These are phyloP conservation scores for Pygoscelis adeliae DNA, from an alignment of 2,113 vertebrate species.

Conservation along the genomic window DNA sequence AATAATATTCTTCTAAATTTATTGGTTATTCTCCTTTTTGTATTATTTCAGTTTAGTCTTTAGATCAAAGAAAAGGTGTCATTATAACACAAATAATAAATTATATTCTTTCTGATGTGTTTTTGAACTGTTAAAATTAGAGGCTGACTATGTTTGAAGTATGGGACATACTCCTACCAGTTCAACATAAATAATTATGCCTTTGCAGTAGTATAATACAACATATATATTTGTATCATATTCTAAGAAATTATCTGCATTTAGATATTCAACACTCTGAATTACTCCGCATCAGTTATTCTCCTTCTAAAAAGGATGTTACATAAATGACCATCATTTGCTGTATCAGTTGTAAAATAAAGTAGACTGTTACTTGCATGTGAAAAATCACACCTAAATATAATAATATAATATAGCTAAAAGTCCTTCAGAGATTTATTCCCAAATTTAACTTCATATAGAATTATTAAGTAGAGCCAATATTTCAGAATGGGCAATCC, in stretches of 20 bases:
- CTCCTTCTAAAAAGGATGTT: neutral
- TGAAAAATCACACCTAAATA: neutral
- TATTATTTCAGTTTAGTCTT: neutral
- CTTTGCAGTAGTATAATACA: neutral
- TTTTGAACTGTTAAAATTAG: neutral
- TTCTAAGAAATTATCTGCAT: neutral
- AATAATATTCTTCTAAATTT: neutral
- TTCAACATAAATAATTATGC: neutral
- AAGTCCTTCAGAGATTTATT: neutral
- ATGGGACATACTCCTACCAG: neutral
- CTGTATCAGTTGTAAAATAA: neutral
- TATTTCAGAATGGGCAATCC: neutral
- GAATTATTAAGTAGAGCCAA: neutral
- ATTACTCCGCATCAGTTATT: neutral
- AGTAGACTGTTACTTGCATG: neutral
- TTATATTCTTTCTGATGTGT: neutral
- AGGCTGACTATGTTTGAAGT: neutral
- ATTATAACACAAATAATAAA: neutral
- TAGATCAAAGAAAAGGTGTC: neutral
- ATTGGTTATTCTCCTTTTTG: neutral
- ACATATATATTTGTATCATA: neutral
- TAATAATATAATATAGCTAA: neutral
- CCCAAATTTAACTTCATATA: neutral
- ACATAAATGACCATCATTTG: neutral
- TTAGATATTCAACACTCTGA: neutral